Base-by-base conservation (phyloP, 2,888 invertebrate species). In the Pterobdella sp. region DNA sequence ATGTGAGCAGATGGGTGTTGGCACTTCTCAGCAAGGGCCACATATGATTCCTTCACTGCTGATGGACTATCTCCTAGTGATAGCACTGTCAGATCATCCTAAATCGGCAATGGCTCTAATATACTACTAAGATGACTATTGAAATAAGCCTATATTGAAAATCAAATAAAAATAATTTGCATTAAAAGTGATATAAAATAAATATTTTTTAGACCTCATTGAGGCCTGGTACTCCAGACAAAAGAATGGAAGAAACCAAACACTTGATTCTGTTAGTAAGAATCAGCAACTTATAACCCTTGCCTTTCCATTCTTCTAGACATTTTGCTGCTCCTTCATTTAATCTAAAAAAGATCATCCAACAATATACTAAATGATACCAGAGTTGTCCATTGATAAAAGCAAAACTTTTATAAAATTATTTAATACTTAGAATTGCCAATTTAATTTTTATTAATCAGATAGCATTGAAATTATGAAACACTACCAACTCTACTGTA, bases 31-130 rank as follows among this genome's bases (percentile, higher is more conserved):
- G 71, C 71, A 0, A 71, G 34, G 2, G 52, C 56, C 4, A 52
- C 71, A 34, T 71, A 71, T 3, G 71, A 49, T 52, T 71, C 71
- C 36, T 71, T 71, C 36, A 56, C 63, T 22, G 71, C 56, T 18
- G 34, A n/a, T 1, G 71, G 71, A 63, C 56, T 34, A 14, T 34
- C 71, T n/a, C 34, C 71, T n/a, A 71, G 60, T 1, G 63, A 56
- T 35, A 63, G 63, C 31, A 71, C 42, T 7, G 22, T 22, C 2
- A 71, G 35, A 52, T 71, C 71, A 32, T 26, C 36, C 71, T 71
- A 29, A 2, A n/a, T 7, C n/a, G 64, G n/a, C 26, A 10, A 26
- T 63, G 64, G n/a, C n/a, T 63, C n/a, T 7, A 63, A 63, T n/a
- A n/a, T 7, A 42, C 10, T 42, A 22, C 49, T 42, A 22, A 42